Percentiles rank a stretch among this genome's conserved stretches.
Evolutionary conservation across 2,888 invertebrate species (phyloP).

Genomic region (Hydrotaea diabolus): DNA sequence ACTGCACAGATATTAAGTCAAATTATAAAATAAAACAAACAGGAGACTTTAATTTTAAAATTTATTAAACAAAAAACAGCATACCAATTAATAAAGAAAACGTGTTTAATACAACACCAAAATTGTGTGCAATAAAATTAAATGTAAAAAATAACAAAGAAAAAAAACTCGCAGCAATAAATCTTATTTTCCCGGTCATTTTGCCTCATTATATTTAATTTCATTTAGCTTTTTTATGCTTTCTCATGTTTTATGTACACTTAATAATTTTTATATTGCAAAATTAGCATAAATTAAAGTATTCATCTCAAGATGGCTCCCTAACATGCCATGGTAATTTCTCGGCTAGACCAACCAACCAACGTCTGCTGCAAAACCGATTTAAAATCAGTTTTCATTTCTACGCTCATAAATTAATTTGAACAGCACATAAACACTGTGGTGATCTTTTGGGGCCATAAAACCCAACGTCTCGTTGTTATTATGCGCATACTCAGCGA

Average conservation of each 20-base stretch:
- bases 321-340: neutral
- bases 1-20: slow-evolving; percentile 48
- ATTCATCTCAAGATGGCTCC: neutral
- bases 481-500: neutral
- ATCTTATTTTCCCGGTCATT: too few relatives aligned
- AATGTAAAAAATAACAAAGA: neutral
- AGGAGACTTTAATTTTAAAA: slow-evolving; percentile 22
- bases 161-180: neutral
- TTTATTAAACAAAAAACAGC: slow-evolving; percentile 9
- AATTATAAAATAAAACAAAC: slow-evolving; percentile 54
- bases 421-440: slow-evolving; percentile 28
- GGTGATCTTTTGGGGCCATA: neutral
- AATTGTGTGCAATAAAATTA: neutral
- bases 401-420: neutral
- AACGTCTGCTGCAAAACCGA: too few relatives aligned
- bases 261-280: slow-evolving; percentile 11
- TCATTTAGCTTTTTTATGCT: too few relatives aligned
- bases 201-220: too few relatives aligned
- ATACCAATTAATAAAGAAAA: slow-evolving; percentile 5
- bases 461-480: neutral
- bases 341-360: neutral
- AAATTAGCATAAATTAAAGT: slow-evolving; percentile 18
- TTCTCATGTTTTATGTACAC: too few relatives aligned
- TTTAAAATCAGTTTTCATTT: neutral
- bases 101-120: neutral